These are phyloP conservation scores for Aspiorhynchus laticeps DNA, from an alignment of 2,113 vertebrate genomes.

Conservation along the genomic window DNA sequence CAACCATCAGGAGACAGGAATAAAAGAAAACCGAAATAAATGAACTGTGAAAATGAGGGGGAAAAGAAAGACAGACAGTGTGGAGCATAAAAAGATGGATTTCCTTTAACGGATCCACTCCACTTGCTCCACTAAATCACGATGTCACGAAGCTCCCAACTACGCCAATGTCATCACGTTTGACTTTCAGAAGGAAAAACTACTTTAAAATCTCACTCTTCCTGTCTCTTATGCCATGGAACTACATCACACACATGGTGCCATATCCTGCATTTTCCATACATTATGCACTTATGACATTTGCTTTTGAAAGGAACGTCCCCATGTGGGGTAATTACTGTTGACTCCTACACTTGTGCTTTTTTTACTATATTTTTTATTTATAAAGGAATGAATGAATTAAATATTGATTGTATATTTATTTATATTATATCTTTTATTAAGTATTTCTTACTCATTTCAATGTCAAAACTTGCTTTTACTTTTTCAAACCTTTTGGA, in stretches of 20 bases:
- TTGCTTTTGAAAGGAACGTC: neutral
- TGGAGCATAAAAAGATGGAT: slow-evolving; percentile 29
- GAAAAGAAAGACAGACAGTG: slow-evolving; percentile 24
- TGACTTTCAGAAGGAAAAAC: slow-evolving; percentile 40
- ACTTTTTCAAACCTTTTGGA: neutral
- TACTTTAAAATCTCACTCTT: slow-evolving; percentile 22
- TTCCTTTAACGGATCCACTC: slow-evolving; percentile 43
- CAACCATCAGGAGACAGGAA: slow-evolving; percentile 7
- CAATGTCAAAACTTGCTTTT: neutral
- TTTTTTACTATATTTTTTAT: neutral
- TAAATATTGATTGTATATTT: neutral
- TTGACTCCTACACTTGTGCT: neutral
- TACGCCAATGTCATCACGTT: slow-evolving; percentile 36
- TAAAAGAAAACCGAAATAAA: slow-evolving; percentile 34
- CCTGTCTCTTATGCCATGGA: neutral
- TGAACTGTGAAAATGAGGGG: slow-evolving; percentile 29
- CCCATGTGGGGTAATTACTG: slow-evolving; percentile 9
- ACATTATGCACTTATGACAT: slow-evolving; percentile 27
- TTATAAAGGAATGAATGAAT: no score
- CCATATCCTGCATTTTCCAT: neutral
- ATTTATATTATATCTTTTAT: neutral
- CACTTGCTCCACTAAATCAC: slow-evolving; percentile 44
- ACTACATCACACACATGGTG: neutral
- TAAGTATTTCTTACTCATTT: neutral
- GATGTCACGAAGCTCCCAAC: slow-evolving; percentile 8